Conservation (phyloP, 2,113 vertebrate species). For the Petrocephalus zakoni region DNA sequence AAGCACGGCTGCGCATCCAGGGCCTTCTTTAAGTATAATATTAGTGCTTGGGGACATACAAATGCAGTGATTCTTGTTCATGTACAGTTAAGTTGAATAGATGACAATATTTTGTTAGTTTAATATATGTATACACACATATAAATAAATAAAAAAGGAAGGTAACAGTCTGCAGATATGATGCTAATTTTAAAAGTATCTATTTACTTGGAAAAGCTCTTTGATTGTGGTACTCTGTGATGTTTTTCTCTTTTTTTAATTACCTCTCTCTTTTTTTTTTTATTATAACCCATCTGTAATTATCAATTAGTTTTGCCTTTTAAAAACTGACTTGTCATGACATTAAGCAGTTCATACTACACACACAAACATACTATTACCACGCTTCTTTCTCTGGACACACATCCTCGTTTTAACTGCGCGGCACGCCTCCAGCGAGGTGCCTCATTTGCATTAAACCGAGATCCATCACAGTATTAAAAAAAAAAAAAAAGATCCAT, state of each 20-base stretch:
- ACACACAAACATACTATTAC: background rate
- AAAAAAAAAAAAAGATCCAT: conserved; percentile 10
- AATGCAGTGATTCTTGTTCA: background rate
- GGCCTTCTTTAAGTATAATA: background rate
- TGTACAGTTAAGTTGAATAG: background rate
- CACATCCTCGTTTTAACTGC: background rate
- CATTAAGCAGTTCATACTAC: background rate
- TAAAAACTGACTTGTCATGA: background rate
- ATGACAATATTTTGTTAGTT: background rate
- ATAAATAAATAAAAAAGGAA: background rate
- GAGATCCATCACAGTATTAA: background rate
- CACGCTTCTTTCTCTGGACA: background rate
- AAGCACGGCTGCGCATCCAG: background rate
- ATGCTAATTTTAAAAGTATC: background rate
- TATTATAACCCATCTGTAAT: background rate
- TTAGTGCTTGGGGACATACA: background rate
- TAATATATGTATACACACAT: background rate
- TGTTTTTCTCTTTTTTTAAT: background rate
- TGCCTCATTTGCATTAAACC: conserved; percentile 27
- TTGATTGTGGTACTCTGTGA: background rate
- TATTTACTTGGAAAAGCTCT: background rate
- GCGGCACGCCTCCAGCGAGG: conserved; percentile 5
- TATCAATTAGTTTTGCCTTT: background rate
- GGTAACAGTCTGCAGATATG: background rate
- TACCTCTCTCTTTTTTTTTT: background rate